phyloP scores from a whole-genome alignment of 2,797 vertebrate species.

The Tapirus indicus region DNA sequence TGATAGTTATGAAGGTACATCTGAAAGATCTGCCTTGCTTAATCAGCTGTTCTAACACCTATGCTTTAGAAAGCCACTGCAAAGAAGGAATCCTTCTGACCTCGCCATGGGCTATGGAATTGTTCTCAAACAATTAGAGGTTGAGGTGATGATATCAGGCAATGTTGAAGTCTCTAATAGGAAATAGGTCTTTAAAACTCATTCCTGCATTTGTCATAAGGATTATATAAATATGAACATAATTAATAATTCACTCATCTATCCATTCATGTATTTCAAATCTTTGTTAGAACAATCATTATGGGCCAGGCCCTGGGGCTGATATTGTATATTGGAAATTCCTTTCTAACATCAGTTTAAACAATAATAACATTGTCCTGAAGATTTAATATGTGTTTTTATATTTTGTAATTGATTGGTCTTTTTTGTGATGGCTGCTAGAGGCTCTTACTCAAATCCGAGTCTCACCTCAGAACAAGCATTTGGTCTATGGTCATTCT shows the following conservation, averaged over 20 bases:
- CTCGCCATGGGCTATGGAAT: background rate
- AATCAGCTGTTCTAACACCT: background rate
- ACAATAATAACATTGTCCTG: background rate
- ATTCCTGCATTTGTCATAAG: background rate
- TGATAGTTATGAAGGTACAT: background rate
- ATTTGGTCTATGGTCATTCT: background rate
- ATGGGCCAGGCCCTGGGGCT: background rate
- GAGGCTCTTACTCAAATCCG: background rate
- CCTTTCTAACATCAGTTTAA: background rate
- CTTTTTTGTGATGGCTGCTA: background rate
- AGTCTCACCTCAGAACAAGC: background rate
- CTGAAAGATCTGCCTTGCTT: background rate
- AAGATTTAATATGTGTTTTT: constrained; percentile 2
- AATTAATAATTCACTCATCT: background rate
- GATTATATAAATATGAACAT: background rate
- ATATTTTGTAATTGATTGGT: background rate
- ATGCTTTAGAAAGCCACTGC: background rate
- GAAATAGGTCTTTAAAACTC: background rate
- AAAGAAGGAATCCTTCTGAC: background rate
- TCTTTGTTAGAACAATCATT: constrained; percentile 38
- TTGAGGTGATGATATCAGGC: background rate
- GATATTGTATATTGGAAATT: background rate
- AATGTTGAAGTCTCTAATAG: background rate
- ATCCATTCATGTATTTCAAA: background rate
- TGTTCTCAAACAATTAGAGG: background rate